These are phyloP conservation scores for Torymus aiolomorphi DNA, from an alignment of 2,888 invertebrate genomes.

Conservation along the genomic window DNA sequence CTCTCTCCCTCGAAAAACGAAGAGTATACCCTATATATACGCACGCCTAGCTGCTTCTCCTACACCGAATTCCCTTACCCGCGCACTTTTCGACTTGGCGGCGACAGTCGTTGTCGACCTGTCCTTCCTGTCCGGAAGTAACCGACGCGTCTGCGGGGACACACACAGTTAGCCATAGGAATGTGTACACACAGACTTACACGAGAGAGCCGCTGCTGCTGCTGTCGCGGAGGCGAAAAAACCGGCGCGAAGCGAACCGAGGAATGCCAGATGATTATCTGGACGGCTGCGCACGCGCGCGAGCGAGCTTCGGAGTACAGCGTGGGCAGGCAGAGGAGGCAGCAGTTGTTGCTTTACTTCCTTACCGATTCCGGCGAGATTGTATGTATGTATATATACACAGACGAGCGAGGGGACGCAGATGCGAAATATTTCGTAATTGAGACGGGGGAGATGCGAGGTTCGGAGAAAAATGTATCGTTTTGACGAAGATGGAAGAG, in stretches of 20 bases:
- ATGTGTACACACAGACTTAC: too few species aligned
- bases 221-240: not conserved
- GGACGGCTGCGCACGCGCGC: not conserved
- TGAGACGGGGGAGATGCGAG: not conserved
- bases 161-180: too few species aligned
- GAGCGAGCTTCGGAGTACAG: not conserved
- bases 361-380: conserved; percentile 13
- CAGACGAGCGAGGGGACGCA: not conserved
- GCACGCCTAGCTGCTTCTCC: too few species aligned
- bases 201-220: too few species aligned
- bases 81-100: too few species aligned
- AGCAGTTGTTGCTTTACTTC: conserved; percentile 15
- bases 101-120: too few species aligned
- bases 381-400: not conserved
- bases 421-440: conserved; percentile 37
- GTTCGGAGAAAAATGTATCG: conserved; percentile 28
- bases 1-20: too few species aligned
- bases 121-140: too few species aligned
- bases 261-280: conserved; percentile 53
- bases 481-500: conserved; percentile 8
- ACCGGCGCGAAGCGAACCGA: not conserved
- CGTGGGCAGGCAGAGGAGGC: not conserved
- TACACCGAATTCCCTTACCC: too few species aligned
- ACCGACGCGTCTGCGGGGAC: too few species aligned
- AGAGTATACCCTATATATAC: too few species aligned